Evolutionary conservation across 2,888 invertebrate species (phyloP), one percentile per base, ranked within the genome.

Genomic region (Plusia festucae): DNA sequence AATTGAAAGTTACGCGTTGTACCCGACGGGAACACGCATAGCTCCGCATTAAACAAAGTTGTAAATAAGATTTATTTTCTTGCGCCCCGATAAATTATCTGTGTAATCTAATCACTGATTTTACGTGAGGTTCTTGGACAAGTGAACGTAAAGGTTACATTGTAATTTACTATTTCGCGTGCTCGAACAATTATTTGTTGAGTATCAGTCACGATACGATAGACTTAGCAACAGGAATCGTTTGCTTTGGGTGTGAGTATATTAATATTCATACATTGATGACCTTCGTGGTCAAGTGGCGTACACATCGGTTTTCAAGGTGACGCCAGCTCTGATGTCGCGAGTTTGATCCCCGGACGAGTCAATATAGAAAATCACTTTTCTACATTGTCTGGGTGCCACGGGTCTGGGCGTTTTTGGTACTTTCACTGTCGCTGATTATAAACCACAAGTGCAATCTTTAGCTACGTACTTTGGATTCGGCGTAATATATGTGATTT

Each of bases 1-100:
- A 81, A 84, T 81, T 78, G 75, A 71, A 83, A 85, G 73, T 83
- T 80, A 84, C 77, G 76, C 76, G 73, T 62, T 64, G 70, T 60
- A 54, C 57, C 61, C 72, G 70, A 73, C 66, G 65, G 70, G 75
- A 68, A 66, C 68, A 74, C 67, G 68, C 67, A 63, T 70, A 68
- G 54, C 60, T 70, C 34, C 57, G 66, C 64, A 65, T 70, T 73
- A 69, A 68, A 74, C 56, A 70, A 70, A 69, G 70, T 73, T 69
- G 53, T 76, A 81, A 78, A 76, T 73, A 63, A 65, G 60, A 76
- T 81, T 80, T 73, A 78, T 79, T 71, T 57, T 67, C 60, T 60
- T 63, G 64, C 65, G 44, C 66, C n/a, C 15, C 54, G 46, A 52
- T 62, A 46, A 59, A 76, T 76, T 79, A 73, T 68, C 65, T 46